Evolutionary conservation across 2,113 vertebrate species (phyloP).

Genomic region (Coracopsis vasa): DNA sequence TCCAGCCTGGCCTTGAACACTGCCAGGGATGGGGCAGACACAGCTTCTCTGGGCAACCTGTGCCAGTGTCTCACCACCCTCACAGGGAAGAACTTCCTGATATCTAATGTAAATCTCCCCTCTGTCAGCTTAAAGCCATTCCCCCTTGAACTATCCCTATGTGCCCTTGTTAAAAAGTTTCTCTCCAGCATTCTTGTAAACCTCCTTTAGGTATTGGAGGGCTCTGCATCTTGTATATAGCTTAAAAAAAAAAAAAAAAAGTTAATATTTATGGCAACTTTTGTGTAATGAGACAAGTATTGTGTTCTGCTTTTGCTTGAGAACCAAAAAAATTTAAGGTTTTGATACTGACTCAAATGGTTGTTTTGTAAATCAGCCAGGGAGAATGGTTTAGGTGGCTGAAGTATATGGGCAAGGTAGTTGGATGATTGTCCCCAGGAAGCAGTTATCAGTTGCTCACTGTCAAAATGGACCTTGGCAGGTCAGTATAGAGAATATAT

Average conservation of each 20-base stretch:
- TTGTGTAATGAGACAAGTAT: neutral
- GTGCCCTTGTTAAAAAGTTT: no score
- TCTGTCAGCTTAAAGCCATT: no score
- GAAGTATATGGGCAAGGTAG: neutral
- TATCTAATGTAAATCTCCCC: no score
- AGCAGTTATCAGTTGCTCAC: neutral
- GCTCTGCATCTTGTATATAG: neutral
- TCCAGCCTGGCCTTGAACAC: no score
- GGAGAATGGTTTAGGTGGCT: neutral
- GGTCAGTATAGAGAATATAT: neutral
- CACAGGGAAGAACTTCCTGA: no score
- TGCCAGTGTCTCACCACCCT: no score
- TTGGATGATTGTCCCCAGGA: neutral
- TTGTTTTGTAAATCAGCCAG: neutral
- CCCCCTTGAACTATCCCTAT: no score
- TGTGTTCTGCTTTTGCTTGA: neutral
- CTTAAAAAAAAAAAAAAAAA: neutral
- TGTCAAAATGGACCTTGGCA: neutral
- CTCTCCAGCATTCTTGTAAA: no score
- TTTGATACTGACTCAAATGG: rapidly evolving
- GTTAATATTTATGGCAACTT: neutral
- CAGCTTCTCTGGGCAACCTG: no score
- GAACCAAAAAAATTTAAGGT: neutral
- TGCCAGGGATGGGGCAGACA: no score
- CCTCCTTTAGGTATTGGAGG: no score